Conservation (phyloP, 2,797 vertebrate species). For the Dermochelys coriacea region DNA sequence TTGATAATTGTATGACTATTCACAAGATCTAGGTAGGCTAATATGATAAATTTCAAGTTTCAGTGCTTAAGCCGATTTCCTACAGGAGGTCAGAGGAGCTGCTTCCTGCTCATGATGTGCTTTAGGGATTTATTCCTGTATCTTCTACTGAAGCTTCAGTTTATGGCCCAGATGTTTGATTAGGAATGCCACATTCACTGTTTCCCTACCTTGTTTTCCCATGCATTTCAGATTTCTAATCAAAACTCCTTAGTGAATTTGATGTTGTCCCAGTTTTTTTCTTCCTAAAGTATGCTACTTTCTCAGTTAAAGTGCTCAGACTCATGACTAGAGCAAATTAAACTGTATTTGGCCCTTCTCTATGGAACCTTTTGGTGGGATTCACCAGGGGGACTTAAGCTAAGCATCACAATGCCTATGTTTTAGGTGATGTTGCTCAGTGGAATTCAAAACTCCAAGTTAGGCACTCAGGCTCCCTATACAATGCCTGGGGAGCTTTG, state of each 20-base stretch:
- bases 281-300: background rate
- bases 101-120: background rate
- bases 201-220: background rate
- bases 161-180: background rate
- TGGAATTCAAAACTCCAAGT: no score
- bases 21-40: background rate
- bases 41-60: background rate
- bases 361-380: no score
- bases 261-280: background rate
- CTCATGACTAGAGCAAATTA: background rate
- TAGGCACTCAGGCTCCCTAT: no score
- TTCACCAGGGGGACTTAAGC: no score
- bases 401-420: no score
- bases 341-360: background rate
- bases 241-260: background rate
- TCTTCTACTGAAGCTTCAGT: background rate
- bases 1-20: background rate
- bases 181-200: background rate
- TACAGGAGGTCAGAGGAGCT: background rate
- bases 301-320: background rate
- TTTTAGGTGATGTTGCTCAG: no score
- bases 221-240: background rate
- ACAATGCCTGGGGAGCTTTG: no score
- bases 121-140: accelerated
- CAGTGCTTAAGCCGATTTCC: background rate